Percentiles rank a stretch among this genome's conserved stretches.
Evolutionary conservation across 2,797 vertebrate species (phyloP).

Genomic region (Oryzias dopingdopingensis): DNA sequence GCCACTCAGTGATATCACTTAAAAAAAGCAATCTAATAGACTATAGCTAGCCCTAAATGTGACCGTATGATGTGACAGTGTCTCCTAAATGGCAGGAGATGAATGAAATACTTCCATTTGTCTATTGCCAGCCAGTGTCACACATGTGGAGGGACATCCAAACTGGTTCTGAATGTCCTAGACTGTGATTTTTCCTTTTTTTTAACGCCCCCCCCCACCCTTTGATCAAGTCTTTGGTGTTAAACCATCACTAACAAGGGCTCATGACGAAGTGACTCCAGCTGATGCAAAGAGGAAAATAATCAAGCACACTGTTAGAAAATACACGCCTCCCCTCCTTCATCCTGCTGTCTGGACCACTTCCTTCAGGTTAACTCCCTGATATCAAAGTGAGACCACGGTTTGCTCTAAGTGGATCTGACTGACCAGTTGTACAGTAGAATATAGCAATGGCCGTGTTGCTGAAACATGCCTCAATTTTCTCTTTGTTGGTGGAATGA

Average conservation of each 20-base stretch:
- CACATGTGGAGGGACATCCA: slow-evolving; percentile 31
- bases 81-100: slow-evolving; percentile 52
- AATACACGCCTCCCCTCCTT: slow-evolving; percentile 45
- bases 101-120: slow-evolving; percentile 68
- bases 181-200: slow-evolving; percentile 7
- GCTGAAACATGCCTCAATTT: slow-evolving; percentile 40
- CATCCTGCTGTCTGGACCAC: slow-evolving; percentile 21
- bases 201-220: background rate
- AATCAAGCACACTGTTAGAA: slow-evolving; percentile 66
- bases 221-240: slow-evolving; percentile 31
- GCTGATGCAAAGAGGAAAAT: slow-evolving; percentile 41
- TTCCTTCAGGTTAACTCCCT: slow-evolving; percentile 43
- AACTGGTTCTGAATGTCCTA: slow-evolving; percentile 40
- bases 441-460: slow-evolving; percentile 52
- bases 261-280: slow-evolving; percentile 52
- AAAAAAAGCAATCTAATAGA: slow-evolving; percentile 17
- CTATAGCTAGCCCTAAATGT: slow-evolving; percentile 50
- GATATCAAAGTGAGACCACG: slow-evolving; percentile 56
- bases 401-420: slow-evolving; percentile 64
- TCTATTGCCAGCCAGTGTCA: slow-evolving; percentile 54
- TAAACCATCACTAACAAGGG: slow-evolving; percentile 60
- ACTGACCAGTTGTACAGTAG: slow-evolving; percentile 70
- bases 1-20: slow-evolving; percentile 32
- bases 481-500: slow-evolving; percentile 48
- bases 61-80: slow-evolving; percentile 34